Percentiles rank a stretch among this genome's conserved stretches.
phyloP scores from a whole-genome alignment of 2,113 vertebrate genomes.

The Ptyas mucosa region DNA sequence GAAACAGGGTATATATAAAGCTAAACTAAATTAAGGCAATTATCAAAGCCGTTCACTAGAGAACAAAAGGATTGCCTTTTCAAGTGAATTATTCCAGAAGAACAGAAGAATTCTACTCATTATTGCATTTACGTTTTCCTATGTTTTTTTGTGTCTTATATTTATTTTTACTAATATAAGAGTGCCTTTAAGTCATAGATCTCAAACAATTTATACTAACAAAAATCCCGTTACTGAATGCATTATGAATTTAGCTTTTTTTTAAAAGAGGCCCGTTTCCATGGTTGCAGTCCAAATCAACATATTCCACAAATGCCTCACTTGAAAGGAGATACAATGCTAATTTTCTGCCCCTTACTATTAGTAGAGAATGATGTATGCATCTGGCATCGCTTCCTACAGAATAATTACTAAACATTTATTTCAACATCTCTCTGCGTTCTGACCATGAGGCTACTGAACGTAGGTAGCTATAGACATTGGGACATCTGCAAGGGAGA shows the following conservation, averaged over 20 bases:
- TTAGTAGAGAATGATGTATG: neutral
- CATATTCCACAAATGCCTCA: neutral
- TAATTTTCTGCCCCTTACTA: neutral
- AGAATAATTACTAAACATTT: neutral
- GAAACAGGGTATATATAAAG: neutral
- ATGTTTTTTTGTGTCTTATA: neutral
- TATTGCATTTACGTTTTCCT: neutral
- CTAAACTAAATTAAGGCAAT: neutral
- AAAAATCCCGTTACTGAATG: neutral
- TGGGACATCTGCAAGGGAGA: neutral
- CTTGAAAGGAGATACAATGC: neutral
- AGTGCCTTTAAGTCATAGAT: neutral
- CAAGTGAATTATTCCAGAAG: neutral
- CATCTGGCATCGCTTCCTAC: neutral
- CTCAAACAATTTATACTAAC: neutral
- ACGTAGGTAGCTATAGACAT: neutral
- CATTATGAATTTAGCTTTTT: neutral
- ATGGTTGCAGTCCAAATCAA: conserved; percentile 1
- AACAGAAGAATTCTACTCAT: neutral
- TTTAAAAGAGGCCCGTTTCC: neutral
- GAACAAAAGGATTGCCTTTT: neutral
- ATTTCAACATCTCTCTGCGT: neutral
- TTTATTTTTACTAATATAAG: neutral
- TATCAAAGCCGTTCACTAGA: neutral
- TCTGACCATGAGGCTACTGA: neutral